phyloP scores from a whole-genome alignment of 2,113 vertebrate species.

The Arvicanthis niloticus region DNA sequence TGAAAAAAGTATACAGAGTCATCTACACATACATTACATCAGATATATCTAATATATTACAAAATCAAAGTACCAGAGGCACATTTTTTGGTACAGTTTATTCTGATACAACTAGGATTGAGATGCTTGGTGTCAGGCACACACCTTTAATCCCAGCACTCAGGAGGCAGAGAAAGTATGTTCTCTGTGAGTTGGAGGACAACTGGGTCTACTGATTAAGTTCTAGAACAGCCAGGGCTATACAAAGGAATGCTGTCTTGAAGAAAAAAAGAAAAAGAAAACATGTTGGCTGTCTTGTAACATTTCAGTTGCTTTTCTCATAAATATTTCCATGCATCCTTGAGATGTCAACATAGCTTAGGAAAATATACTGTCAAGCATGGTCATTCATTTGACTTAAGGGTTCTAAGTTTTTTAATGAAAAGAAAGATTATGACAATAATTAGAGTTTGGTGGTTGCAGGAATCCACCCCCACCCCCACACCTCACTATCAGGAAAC shows the following conservation, averaged over 20 bases:
- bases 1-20: neutral
- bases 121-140: neutral
- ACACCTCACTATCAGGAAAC: neutral
- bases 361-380: neutral
- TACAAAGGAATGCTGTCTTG: neutral
- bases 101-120: neutral
- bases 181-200: neutral
- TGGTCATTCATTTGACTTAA: neutral
- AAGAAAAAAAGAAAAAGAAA: too few species aligned
- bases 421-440: neutral
- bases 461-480: neutral
- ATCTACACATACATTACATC: neutral
- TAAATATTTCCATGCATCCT: neutral
- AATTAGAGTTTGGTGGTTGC: neutral
- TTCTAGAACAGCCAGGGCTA: neutral
- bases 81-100: neutral
- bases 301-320: constrained; percentile 5
- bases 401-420: neutral
- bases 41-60: neutral
- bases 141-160: neutral
- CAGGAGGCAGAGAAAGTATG: neutral
- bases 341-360: neutral
- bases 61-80: neutral
- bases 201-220: neutral
- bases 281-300: neutral